phyloP scores from a whole-genome alignment of 2,888 invertebrate species.

The Chloroclysta siterata region DNA sequence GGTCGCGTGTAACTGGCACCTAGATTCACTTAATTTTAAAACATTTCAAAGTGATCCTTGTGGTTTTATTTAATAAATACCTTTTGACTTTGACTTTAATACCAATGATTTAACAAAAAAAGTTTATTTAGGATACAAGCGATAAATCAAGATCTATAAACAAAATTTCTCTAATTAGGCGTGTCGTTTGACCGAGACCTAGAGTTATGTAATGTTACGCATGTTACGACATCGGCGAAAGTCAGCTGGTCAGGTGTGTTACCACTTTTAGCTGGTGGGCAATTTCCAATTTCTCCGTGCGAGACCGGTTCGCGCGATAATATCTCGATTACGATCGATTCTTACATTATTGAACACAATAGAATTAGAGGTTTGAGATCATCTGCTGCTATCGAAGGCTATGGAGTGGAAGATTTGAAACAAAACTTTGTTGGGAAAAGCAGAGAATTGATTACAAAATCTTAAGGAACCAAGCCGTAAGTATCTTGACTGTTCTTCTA shows the following conservation, averaged over 20 bases:
- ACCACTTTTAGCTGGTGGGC: constrained; percentile 46
- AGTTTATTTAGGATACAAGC: not conserved
- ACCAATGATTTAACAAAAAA: too few species aligned
- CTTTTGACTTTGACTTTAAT: too few species aligned
- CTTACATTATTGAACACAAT: constrained; percentile 36
- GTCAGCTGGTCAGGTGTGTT: constrained; percentile 47
- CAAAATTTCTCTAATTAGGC: constrained; percentile 51
- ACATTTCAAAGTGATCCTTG: too few species aligned
- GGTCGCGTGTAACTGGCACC: too few species aligned
- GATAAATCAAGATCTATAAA: constrained; percentile 44
- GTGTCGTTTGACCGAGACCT: constrained; percentile 76
- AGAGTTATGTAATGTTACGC: constrained; percentile 63
- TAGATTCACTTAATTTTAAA: too few species aligned
- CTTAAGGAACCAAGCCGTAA: too few species aligned
- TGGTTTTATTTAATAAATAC: too few species aligned
- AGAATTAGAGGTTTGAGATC: constrained; percentile 35
- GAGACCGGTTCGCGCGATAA: constrained; percentile 58
- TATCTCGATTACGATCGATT: constrained; percentile 39
- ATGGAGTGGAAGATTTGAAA: not conserved
- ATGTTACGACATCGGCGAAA: constrained; percentile 65
- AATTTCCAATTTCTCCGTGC: constrained; percentile 70
- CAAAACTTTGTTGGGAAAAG: not conserved
- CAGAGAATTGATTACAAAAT: too few species aligned
- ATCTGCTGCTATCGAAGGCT: constrained; percentile 1
- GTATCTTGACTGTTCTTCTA: too few species aligned